These are phyloP conservation scores for Achroia grisella DNA, from an alignment of 1,140 invertebrate genomes.

Conservation along the genomic window DNA sequence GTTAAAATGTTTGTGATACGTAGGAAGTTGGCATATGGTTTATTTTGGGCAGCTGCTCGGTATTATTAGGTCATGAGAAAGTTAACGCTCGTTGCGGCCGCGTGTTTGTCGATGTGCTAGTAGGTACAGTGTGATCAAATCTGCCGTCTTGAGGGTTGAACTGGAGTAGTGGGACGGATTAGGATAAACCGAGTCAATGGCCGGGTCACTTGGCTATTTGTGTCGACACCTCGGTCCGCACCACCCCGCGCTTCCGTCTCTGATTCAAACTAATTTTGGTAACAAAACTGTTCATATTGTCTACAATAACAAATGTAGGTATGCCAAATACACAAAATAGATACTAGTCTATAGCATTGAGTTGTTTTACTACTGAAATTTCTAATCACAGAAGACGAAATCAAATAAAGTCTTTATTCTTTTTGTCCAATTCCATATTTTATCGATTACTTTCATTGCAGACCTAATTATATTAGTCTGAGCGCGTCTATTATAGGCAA, in stretches of 20 bases:
- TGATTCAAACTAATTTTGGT: slow-evolving; percentile 52
- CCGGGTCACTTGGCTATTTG: slow-evolving; percentile 70
- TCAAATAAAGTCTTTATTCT: too few species aligned
- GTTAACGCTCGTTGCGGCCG: slow-evolving; percentile 6
- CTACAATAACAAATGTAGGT: neutral
- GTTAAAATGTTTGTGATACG: too few species aligned
- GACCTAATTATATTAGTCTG: too few species aligned
- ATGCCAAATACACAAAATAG: too few species aligned
- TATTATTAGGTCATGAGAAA: slow-evolving; percentile 39
- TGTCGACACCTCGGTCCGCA: slow-evolving; percentile 34
- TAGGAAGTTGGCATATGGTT: neutral
- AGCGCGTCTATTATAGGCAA: too few species aligned
- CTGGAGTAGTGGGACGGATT: slow-evolving; percentile 71
- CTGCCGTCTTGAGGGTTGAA: slow-evolving; percentile 39
- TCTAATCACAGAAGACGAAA: too few species aligned
- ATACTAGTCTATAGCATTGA: too few species aligned
- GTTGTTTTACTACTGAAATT: too few species aligned
- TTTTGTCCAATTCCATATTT: too few species aligned
- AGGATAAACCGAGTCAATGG: slow-evolving; percentile 71
- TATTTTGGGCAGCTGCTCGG: neutral
- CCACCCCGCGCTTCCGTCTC: slow-evolving; percentile 34
- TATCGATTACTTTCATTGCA: too few species aligned
- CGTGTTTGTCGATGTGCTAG: neutral
- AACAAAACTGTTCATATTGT: slow-evolving; percentile 43
- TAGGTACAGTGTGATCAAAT: slow-evolving; percentile 17